Conservation (phyloP, 2,113 vertebrate genomes). For the Elephantulus edwardii region DNA sequence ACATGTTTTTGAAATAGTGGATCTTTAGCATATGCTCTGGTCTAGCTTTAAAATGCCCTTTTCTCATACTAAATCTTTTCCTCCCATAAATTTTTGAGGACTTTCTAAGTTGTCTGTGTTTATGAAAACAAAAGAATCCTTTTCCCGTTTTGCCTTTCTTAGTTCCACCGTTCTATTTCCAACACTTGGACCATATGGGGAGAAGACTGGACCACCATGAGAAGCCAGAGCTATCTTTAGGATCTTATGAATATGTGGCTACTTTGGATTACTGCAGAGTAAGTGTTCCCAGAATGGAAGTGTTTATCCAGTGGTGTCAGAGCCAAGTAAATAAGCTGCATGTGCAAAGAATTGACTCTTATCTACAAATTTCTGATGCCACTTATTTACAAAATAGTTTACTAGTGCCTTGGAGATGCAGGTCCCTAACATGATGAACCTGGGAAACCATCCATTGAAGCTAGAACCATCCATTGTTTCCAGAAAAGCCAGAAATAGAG, state of each 20-base stretch:
- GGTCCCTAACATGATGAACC: background rate
- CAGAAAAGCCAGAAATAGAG: constrained; percentile 25
- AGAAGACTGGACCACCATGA: constrained; percentile 92
- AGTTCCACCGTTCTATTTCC: constrained; percentile 95
- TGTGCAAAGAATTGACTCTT: background rate
- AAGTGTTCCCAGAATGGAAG: constrained; percentile 58
- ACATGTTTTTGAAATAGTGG: background rate
- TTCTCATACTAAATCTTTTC: background rate
- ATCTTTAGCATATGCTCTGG: background rate
- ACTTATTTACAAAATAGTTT: background rate
- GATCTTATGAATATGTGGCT: constrained; percentile 95
- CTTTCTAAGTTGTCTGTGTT: background rate
- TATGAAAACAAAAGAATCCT: constrained; percentile 44
- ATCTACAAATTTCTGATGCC: background rate
- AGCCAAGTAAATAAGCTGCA: constrained; percentile 13
- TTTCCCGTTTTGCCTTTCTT: constrained; percentile 55
- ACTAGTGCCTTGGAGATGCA: background rate
- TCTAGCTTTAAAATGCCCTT: background rate
- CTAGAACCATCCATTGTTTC: background rate
- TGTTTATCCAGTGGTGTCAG: background rate
- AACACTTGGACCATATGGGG: constrained; percentile 96
- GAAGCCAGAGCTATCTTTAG: constrained; percentile 94
- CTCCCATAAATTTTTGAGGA: background rate
- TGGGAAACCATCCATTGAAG: background rate
- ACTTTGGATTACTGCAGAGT: constrained; percentile 97